Conservation (phyloP, 2,888 invertebrate genomes). For the Teinopalpus imperialis region DNA sequence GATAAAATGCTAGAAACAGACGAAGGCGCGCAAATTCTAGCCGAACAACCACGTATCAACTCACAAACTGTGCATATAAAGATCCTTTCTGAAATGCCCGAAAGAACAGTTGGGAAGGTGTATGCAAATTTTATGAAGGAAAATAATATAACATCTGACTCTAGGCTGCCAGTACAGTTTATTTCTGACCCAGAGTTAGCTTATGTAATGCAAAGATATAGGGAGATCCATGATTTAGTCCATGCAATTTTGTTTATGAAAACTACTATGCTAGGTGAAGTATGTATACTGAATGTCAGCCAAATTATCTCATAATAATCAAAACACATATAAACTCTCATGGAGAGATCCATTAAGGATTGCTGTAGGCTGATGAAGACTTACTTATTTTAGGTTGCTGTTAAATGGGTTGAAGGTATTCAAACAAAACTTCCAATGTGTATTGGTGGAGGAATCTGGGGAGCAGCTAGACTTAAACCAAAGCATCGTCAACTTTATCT, state of each 20-base stretch:
- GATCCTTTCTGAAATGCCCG: conserved; percentile 86
- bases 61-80: conserved; percentile 89
- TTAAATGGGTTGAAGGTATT: conserved; percentile 99
- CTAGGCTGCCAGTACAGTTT: conserved; percentile 94
- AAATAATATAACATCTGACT: conserved; percentile 96
- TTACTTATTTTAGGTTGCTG: conserved; percentile 86
- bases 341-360: too few species aligned
- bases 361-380: not conserved
- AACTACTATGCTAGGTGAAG: conserved; percentile 93
- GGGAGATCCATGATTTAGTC: conserved; percentile 97
- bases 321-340: too few species aligned
- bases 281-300: too few species aligned
- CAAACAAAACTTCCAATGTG: conserved; percentile 99
- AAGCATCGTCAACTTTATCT: conserved; percentile 91
- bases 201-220: conserved; percentile 98
- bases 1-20: conserved; percentile 87
- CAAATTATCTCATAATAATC: too few species aligned
- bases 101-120: conserved; percentile 91
- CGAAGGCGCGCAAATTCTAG: conserved; percentile 89
- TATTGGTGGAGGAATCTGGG: conserved; percentile 94
- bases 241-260: conserved; percentile 96
- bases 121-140: conserved; percentile 92
- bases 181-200: conserved; percentile 94
- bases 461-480: conserved; percentile 91
- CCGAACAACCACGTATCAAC: conserved; percentile 93